Evolutionary conservation across 2,888 invertebrate genomes (phyloP).

Genomic region (Ichneumoninae sp.): DNA sequence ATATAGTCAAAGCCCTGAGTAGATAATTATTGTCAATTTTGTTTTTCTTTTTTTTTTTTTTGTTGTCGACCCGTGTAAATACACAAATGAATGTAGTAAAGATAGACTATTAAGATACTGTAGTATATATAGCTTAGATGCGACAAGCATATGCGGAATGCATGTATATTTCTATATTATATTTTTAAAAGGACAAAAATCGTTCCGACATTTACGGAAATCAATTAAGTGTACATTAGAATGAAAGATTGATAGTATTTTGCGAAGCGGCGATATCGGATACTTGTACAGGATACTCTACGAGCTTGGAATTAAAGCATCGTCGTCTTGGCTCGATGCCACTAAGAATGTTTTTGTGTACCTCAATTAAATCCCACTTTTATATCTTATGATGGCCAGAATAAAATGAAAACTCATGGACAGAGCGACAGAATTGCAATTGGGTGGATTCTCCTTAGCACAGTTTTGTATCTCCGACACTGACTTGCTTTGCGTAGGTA

Average conservation of each 20-base stretch:
- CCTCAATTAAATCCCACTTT: neutral
- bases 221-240: neutral
- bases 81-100: slow-evolving; percentile 46
- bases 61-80: slow-evolving; percentile 51
- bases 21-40: slow-evolving; percentile 18
- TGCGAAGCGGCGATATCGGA: neutral
- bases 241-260: neutral
- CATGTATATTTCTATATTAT: neutral
- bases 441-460: neutral
- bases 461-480: slow-evolving; percentile 6
- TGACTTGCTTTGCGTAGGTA: slow-evolving; percentile 4
- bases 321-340: neutral
- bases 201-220: neutral
- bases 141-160: neutral
- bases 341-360: neutral
- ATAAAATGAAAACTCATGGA: neutral
- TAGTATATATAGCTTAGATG: neutral
- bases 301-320: neutral
- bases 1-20: slow-evolving; percentile 54
- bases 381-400: neutral
- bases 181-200: neutral
- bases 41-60: slow-evolving; percentile 23
- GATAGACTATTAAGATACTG: slow-evolving; percentile 26
- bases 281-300: neutral
- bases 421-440: neutral